Percentiles rank a stretch among this genome's conserved stretches.
phyloP scores from a whole-genome alignment of 1,140 invertebrate species.

The Eciton burchellii region DNA sequence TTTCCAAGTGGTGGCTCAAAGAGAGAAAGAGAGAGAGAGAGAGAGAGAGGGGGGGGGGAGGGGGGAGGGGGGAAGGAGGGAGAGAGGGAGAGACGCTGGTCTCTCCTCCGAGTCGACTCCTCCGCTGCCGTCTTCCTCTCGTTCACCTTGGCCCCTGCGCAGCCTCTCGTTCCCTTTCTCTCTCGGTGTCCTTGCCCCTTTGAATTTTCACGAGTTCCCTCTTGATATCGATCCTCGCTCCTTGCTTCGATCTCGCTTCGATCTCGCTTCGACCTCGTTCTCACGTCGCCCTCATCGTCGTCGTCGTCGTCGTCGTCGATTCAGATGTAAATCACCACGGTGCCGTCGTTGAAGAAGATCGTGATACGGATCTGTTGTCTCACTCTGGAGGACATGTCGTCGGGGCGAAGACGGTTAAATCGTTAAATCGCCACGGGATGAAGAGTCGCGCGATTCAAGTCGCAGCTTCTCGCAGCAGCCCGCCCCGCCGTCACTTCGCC shows the following conservation, averaged over 20 bases:
- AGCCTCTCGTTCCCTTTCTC: conserved; percentile 20
- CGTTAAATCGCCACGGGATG: conserved; percentile 14
- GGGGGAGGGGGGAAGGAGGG: too few relatives aligned
- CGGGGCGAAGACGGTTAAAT: background rate
- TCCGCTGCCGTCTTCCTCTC: background rate
- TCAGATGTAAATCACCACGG: conserved; percentile 81
- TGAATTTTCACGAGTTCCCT: conserved; percentile 16
- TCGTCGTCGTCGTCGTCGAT: background rate
- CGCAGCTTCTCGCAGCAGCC: too few relatives aligned
- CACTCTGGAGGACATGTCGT: conserved; percentile 78
- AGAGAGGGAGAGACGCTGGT: conserved; percentile 36
- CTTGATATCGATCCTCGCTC: background rate
- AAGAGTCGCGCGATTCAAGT: conserved; percentile 1
- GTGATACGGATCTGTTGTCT: conserved; percentile 82
- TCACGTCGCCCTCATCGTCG: background rate
- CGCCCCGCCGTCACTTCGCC: background rate
- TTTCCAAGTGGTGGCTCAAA: conserved; percentile 63
- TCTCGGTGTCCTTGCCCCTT: conserved; percentile 1
- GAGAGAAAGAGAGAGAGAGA: too few relatives aligned
- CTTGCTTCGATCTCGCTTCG: background rate
- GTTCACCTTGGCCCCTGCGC: conserved; percentile 11
- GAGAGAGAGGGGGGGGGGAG: too few relatives aligned
- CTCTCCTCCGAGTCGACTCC: conserved; percentile 1
- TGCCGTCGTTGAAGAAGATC: conserved; percentile 79
- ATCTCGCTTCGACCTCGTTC: background rate